Base-by-base conservation (phyloP, 2,113 vertebrate genomes). In the Semnornis frantzii region DNA sequence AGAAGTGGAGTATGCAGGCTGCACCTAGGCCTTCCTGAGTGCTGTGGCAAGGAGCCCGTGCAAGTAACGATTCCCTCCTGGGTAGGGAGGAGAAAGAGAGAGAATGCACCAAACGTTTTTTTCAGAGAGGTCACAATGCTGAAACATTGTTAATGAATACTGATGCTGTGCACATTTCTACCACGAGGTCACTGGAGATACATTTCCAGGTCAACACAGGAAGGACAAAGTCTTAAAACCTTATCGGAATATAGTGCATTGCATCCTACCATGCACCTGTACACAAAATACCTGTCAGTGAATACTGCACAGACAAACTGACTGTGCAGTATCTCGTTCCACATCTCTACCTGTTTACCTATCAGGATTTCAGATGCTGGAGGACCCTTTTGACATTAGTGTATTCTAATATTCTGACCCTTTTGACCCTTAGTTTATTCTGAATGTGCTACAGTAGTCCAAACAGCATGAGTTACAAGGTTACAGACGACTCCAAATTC, bases 381-480 rank as follows among this genome's bases (percentile, higher is more conserved):
- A 31, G 39, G 14, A 27, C 6, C 24, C 4, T 70, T 83, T 81
- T 34, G 23, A 62, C 25, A 55, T n/a, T n/a, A n/a, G n/a, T n/a
- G n/a, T n/a, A n/a, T n/a, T n/a, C n/a, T n/a, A n/a, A n/a, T n/a
- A n/a, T n/a, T n/a, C n/a, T n/a, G n/a, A n/a, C n/a, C n/a, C n/a
- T n/a, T n/a, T n/a, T n/a, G n/a, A n/a, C n/a, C 0, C 0, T 63
- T 42, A 25, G 24, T 50, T 72, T 50, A 31, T 62, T 44, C 28
- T 46, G 12, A 7, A 58, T 80, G 33, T 4, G 5, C 27, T 76
- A 75, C 59, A 44, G 37, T 58, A 63, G 75, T 39, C 54, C 12
- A 18, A 81, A 66, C 8, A 68, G 27, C 64, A 85, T 20, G 34
- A 72, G 31, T 69, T 24, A 64, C 6, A 33, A 59, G 17, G 24